phyloP scores from a whole-genome alignment of 2,888 invertebrate genomes.

The Platycheirus albimanus region DNA sequence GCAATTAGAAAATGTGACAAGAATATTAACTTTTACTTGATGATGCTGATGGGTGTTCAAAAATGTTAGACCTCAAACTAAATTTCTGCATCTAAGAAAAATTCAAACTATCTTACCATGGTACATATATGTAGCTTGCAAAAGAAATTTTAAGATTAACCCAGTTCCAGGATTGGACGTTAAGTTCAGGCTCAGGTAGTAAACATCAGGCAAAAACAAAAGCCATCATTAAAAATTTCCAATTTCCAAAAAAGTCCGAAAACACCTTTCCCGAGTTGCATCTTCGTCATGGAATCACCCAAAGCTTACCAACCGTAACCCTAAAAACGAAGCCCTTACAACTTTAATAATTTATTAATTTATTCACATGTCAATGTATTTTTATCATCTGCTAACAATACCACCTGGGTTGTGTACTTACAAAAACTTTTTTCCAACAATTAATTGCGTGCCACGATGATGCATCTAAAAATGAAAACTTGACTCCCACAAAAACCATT shows the following conservation, averaged over 20 bases:
- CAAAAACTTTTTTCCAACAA: conserved; percentile 29
- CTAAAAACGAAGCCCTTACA: neutral
- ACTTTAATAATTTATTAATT: conserved; percentile 11
- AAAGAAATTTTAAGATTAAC: too few species aligned
- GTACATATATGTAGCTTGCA: too few species aligned
- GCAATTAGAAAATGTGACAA: too few species aligned
- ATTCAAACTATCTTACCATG: too few species aligned
- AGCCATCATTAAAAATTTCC: too few species aligned
- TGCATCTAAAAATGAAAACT: conserved; percentile 30
- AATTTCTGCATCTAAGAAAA: too few species aligned
- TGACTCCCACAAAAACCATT: conserved; percentile 27
- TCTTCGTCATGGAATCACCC: conserved; percentile 39
- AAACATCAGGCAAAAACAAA: too few species aligned
- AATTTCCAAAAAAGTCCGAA: neutral
- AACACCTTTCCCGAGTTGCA: neutral
- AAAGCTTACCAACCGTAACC: conserved; percentile 37
- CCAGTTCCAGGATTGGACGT: too few species aligned
- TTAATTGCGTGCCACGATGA: conserved; percentile 54
- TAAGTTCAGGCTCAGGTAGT: too few species aligned
- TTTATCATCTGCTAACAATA: conserved; percentile 16
- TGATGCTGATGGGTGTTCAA: too few species aligned
- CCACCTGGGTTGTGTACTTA: conserved; percentile 29
- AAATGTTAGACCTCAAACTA: too few species aligned
- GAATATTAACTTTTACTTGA: too few species aligned
- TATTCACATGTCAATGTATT: conserved; percentile 12